Conservation (phyloP, 2,888 invertebrate genomes). For the Arge pagana region DNA sequence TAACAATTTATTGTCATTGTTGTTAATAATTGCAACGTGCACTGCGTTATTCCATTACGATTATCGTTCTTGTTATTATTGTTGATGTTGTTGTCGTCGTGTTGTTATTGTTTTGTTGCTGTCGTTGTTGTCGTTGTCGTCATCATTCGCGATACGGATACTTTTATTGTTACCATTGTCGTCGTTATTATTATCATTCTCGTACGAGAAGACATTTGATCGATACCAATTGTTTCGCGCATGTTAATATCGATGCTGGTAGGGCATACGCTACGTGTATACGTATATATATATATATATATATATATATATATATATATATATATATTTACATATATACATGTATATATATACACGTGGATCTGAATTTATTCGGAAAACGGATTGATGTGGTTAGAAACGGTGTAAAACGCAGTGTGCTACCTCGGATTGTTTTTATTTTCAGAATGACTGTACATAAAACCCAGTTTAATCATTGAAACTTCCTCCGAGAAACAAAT, state of each 20-base stretch:
- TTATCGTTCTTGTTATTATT: no score
- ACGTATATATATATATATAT: constrained; percentile 2
- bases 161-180: no score
- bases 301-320: background rate
- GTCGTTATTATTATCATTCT: no score
- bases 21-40: no score
- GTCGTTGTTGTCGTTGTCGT: no score
- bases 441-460: constrained; percentile 15
- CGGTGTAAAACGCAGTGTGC: background rate
- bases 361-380: constrained; percentile 8
- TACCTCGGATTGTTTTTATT: background rate
- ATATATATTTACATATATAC: background rate
- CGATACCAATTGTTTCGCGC: no score
- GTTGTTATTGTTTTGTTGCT: no score
- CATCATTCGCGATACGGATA: no score
- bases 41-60: no score
- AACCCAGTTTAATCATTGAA: constrained; percentile 13
- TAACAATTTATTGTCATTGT: no score
- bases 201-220: background rate
- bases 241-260: background rate
- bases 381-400: background rate
- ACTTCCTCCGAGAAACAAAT: constrained; percentile 10
- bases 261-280: no score
- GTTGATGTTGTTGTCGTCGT: no score
- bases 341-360: constrained; percentile 1